Evolutionary conservation across 1,140 invertebrate genomes (phyloP).

Genomic region (Argopecten irradians): DNA sequence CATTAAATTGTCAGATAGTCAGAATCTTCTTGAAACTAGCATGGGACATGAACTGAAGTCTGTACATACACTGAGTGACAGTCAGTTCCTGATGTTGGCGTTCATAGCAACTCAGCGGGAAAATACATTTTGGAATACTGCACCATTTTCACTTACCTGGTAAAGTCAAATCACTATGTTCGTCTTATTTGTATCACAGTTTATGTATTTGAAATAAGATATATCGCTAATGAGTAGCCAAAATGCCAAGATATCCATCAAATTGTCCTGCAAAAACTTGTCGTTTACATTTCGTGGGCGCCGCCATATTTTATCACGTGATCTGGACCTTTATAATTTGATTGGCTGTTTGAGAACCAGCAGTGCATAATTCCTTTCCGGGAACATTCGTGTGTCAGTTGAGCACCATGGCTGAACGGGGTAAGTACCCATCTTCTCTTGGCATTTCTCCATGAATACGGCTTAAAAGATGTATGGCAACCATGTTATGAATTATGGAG

Average conservation of each 20-base stretch:
- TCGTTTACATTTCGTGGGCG: constrained; percentile 28
- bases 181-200: neutral
- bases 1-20: too few relatives aligned
- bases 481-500: neutral
- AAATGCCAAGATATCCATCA: neutral
- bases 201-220: neutral
- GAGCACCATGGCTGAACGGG: constrained; percentile 46
- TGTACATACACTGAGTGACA: too few relatives aligned
- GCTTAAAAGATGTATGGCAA: neutral
- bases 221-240: neutral
- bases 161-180: neutral
- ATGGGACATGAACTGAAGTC: too few relatives aligned
- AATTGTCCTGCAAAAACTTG: neutral
- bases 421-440: constrained; percentile 35
- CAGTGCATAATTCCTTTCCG: constrained; percentile 46
- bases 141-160: neutral
- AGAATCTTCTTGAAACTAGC: too few relatives aligned
- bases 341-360: constrained; percentile 34
- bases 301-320: constrained; percentile 50
- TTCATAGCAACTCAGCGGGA: neutral
- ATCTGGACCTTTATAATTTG: neutral
- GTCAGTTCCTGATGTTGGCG: neutral
- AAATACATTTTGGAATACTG: neutral
- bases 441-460: neutral
- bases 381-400: constrained; percentile 35